Evolutionary conservation across 2,888 invertebrate species (phyloP).

Genomic region (Calliphora vomitoria): DNA sequence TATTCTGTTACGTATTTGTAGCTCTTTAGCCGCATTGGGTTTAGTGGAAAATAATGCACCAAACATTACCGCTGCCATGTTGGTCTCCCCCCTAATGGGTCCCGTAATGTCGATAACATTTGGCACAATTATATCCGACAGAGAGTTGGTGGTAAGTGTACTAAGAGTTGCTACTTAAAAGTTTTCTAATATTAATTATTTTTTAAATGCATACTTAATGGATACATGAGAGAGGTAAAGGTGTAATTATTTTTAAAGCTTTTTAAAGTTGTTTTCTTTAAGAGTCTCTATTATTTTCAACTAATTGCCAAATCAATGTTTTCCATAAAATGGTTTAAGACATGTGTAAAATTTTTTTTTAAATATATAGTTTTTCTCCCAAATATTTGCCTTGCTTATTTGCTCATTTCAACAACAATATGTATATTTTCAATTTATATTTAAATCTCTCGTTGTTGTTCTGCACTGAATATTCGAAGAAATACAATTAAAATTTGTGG

Average conservation of each 20-base stretch:
- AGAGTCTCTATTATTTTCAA: too few species aligned
- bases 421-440: too few species aligned
- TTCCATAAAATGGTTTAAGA: too few species aligned
- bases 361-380: too few species aligned
- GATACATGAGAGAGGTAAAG: background rate
- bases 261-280: background rate
- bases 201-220: constrained; percentile 32
- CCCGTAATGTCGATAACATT: constrained; percentile 95
- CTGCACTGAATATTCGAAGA: too few species aligned
- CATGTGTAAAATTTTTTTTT: too few species aligned
- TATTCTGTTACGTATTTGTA: constrained; percentile 80
- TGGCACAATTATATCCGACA: constrained; percentile 91
- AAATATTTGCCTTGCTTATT: too few species aligned
- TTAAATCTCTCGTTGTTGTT: too few species aligned
- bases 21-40: constrained; percentile 93
- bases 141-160: constrained; percentile 86
- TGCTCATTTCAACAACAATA: too few species aligned
- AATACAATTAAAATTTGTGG: too few species aligned
- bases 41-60: constrained; percentile 93
- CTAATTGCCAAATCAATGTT: too few species aligned
- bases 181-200: constrained; percentile 25
- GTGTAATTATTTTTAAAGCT: background rate
- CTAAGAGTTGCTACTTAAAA: background rate
- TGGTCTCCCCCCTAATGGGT: constrained; percentile 92
- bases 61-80: constrained; percentile 91